These are phyloP conservation scores for Ictalurus punctatus DNA, from an alignment of 2,113 vertebrate genomes.

Conservation along the genomic window DNA sequence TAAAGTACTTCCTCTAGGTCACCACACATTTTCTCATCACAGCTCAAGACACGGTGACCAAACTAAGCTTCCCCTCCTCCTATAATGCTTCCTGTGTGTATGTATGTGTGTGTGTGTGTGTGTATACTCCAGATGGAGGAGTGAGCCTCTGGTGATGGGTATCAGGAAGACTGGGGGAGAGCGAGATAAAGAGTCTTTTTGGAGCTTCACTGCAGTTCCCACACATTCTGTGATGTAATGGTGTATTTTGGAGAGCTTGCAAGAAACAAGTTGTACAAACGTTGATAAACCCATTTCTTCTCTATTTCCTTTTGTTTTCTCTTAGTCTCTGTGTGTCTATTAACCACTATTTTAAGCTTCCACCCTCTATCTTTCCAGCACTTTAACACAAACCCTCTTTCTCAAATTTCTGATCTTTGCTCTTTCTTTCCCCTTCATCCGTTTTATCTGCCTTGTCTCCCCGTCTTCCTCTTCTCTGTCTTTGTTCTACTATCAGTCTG, in stretches of 20 bases:
- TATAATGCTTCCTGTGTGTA: constrained; percentile 14
- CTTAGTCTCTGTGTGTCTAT: constrained; percentile 61
- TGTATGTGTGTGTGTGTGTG: neutral
- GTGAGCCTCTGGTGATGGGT: constrained; percentile 55
- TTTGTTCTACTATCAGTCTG: constrained; percentile 42
- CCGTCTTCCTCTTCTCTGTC: constrained; percentile 43
- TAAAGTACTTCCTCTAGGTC: constrained; percentile 30
- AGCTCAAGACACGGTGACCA: constrained; percentile 19
- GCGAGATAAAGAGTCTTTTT: constrained; percentile 44
- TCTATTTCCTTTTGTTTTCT: constrained; percentile 68
- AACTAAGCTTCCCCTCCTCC: constrained; percentile 22
- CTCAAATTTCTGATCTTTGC: constrained; percentile 31
- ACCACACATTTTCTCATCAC: constrained; percentile 36
- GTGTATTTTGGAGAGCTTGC: constrained; percentile 70
- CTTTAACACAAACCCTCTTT: neutral
- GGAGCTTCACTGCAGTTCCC: constrained; percentile 64
- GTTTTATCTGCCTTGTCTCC: constrained; percentile 48
- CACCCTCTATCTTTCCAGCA: constrained; percentile 27
- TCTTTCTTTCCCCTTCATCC: neutral
- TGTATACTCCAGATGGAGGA: constrained; percentile 12
- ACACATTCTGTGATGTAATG: constrained; percentile 71
- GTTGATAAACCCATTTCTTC: constrained; percentile 72
- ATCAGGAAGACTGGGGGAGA: constrained; percentile 31
- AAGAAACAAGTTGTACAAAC: constrained; percentile 64
- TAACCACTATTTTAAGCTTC: constrained; percentile 37